These are phyloP conservation scores for Aspidiotus rigidus DNA, from an alignment of 2,888 invertebrate species.

Conservation along the genomic window DNA sequence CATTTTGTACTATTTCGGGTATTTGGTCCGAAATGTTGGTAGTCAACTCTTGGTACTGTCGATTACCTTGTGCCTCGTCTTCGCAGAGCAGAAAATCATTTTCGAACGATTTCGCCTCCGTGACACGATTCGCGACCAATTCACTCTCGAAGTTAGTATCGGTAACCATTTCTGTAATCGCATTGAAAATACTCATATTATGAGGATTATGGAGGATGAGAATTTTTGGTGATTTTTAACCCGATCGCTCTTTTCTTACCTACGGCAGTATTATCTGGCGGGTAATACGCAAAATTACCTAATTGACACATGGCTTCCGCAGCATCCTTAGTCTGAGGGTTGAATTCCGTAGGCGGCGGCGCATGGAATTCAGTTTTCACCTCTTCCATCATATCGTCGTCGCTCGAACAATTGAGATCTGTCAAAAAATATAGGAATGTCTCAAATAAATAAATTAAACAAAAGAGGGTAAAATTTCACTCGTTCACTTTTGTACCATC, in stretches of 20 bases:
- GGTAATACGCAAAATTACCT: constrained; percentile 57
- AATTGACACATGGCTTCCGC: constrained; percentile 45
- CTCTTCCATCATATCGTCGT: constrained; percentile 43
- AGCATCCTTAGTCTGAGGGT: constrained; percentile 51
- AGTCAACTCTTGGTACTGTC: constrained; percentile 15
- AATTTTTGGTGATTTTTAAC: neutral
- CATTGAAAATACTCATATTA: neutral
- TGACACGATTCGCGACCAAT: constrained; percentile 1
- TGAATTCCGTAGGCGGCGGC: constrained; percentile 38
- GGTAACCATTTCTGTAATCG: neutral
- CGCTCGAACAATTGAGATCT: constrained; percentile 60
- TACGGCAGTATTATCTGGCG: constrained; percentile 36
- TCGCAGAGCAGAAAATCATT: constrained; percentile 17
- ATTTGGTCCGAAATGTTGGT: constrained; percentile 2
- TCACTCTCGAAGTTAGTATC: constrained; percentile 8
- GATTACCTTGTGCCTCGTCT: constrained; percentile 5
- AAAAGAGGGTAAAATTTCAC: too few species aligned
- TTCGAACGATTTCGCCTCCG: constrained; percentile 20
- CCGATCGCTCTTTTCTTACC: neutral
- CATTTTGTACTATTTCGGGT: constrained; percentile 53
- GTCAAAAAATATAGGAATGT: neutral
- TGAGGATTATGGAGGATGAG: neutral
- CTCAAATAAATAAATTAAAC: neutral
- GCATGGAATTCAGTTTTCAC: constrained; percentile 38
- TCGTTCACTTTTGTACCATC: too few species aligned